phyloP scores from a whole-genome alignment of 2,888 invertebrate genomes.

The Agrotis segetum region DNA sequence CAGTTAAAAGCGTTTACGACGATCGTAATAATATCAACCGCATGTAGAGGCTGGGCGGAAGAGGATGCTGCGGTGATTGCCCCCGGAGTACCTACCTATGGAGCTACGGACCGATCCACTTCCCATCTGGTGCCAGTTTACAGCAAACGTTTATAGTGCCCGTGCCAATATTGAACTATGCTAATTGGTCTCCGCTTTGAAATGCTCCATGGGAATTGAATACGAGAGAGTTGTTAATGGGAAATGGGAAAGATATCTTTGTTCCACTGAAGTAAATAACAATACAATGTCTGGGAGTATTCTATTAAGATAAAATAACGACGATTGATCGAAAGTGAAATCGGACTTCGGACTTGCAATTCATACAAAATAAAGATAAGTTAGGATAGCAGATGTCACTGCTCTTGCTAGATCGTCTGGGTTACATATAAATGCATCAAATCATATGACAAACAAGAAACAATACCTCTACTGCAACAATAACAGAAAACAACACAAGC shows the following conservation, averaged over 20 bases:
- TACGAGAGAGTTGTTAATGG: conserved; percentile 8
- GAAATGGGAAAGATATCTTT: background rate
- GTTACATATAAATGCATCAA: background rate
- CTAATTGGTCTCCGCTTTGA: conserved; percentile 43
- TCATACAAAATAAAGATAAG: background rate
- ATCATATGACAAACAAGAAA: conserved; percentile 1
- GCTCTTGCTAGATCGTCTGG: background rate
- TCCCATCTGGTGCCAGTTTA: conserved; percentile 64
- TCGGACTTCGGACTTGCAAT: background rate
- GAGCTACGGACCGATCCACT: conserved; percentile 60
- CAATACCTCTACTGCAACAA: conserved; percentile 19
- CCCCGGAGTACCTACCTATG: conserved; percentile 62
- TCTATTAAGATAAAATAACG: background rate
- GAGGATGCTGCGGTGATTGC: conserved; percentile 83
- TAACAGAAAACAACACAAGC: background rate
- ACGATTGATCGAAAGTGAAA: background rate
- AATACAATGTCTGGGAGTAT: background rate
- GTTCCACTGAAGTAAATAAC: background rate
- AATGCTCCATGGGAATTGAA: conserved; percentile 30
- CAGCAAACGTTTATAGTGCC: conserved; percentile 47
- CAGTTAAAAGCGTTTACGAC: conserved; percentile 42
- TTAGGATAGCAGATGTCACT: background rate
- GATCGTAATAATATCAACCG: conserved; percentile 50
- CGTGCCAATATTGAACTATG: conserved; percentile 47
- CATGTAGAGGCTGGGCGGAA: conserved; percentile 75